phyloP scores from a whole-genome alignment of 2,797 vertebrate species.

The Chloroceryle inda region DNA sequence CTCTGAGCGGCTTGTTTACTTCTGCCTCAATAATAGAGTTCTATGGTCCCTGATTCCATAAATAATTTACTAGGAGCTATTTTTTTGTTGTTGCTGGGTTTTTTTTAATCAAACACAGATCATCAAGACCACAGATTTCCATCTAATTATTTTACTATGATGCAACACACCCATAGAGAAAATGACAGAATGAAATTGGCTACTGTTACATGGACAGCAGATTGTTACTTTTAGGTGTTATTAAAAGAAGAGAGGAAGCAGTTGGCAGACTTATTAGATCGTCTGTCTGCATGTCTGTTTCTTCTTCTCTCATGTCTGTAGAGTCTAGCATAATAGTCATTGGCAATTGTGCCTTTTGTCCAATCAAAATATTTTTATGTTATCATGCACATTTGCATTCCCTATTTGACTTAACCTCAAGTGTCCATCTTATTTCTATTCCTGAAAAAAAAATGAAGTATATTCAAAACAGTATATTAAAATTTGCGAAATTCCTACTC shows the following conservation, averaged over 20 bases:
- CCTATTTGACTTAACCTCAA: background rate
- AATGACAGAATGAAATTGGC: background rate
- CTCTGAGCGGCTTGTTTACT: background rate
- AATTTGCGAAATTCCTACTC: background rate
- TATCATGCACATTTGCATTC: background rate
- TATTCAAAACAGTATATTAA: background rate
- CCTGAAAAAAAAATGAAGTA: background rate
- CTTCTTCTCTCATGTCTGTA: conserved; percentile 13
- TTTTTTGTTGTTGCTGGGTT: background rate
- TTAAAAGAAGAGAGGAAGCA: conserved; percentile 43
- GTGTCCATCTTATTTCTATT: background rate
- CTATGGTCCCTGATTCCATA: background rate
- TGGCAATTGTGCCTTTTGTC: background rate
- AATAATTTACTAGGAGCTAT: background rate
- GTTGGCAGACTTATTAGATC: conserved; percentile 33
- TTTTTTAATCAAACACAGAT: background rate
- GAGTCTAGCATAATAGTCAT: background rate
- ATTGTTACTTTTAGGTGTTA: conserved; percentile 54
- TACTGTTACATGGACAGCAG: conserved; percentile 30
- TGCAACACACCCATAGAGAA: background rate
- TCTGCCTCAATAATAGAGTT: background rate
- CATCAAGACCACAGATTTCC: conserved; percentile 1
- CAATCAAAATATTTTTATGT: background rate
- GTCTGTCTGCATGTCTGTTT: conserved; percentile 45
- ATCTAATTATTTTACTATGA: background rate